Base-by-base conservation (phyloP, 2,797 vertebrate species). In the Graptemys geographica region DNA sequence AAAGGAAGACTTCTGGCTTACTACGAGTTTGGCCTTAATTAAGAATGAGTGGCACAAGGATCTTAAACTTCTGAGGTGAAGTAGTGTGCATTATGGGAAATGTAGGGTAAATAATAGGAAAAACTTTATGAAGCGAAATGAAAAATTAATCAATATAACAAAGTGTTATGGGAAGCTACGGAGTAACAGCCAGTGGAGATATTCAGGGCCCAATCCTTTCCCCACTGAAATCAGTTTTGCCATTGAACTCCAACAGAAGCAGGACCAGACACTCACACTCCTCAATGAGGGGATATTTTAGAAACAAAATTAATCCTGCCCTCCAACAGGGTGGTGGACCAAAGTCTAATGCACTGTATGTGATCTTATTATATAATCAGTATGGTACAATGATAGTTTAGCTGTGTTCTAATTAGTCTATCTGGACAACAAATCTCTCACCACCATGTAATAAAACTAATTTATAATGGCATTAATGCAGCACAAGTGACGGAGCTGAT, bases 181-280 rank as follows among this genome's bases (percentile, higher is more conserved):
- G 2, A 9, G 2, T 55, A 89, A 8, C 69, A 87, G 57, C 19
- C 86, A 82, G 23, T 11, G 12, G 19, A 28, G 86, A 25, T 55
- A 90, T 31, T 78, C 74, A 81, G 41, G 37, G 86, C 0, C 1
- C 3, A 59, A 56, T 44, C 57, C 49, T 87, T 81, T 47, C 76
- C 86, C 79, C 33, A 19, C 15, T 90, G n/a, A 94, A 27, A 9
- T 85, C 44, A 90, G 31, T 74, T 93, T 85, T 94, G 78, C 51
- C 62, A 23, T 31, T 84, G 55, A 89, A 95, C 79, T 90, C 56
- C 47, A 72, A 18, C 7, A 4, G 90, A 33, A 96, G 31, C 94
- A 92, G 84, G 88, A 80, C 69, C 0, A 84, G 57, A 28, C 12
- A 87, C 10, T 3, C 53, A 85, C 11, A 89, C 53, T 33, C 8